Conservation (phyloP, 2,113 vertebrate genomes). For the Gallinago paraguaiae region DNA sequence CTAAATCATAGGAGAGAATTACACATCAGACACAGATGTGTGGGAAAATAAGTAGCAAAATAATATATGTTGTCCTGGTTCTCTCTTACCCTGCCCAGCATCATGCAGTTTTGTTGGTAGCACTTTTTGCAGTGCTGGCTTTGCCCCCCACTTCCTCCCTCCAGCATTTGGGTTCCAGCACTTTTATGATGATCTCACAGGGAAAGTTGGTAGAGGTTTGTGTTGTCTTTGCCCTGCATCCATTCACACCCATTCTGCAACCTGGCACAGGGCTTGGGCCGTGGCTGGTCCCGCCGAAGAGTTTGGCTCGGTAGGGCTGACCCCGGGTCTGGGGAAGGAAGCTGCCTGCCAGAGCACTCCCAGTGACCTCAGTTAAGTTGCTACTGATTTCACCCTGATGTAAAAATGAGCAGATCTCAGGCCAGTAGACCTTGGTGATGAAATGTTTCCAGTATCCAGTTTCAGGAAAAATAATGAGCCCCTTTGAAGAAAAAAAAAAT, state of each 20-base stretch:
- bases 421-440: neutral
- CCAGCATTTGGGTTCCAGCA: neutral
- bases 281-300: neutral
- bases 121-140: neutral
- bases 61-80: neutral
- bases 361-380: neutral
- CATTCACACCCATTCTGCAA: neutral
- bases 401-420: neutral
- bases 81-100: neutral
- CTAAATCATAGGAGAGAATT: conserved; percentile 1
- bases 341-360: neutral
- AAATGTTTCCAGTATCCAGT: neutral
- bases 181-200: neutral
- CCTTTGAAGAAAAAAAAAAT: neutral
- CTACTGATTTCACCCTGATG: neutral
- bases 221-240: neutral
- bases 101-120: neutral
- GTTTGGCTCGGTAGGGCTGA: neutral
- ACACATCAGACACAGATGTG: rapidly evolving
- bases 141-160: neutral
- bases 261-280: rapidly evolving
- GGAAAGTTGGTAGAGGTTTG: neutral
- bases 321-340: rapidly evolving
- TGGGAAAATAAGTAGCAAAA: neutral
- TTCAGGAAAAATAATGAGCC: neutral